These are phyloP conservation scores for Melipona bicolor DNA, from an alignment of 2,888 invertebrate genomes.

Conservation along the genomic window DNA sequence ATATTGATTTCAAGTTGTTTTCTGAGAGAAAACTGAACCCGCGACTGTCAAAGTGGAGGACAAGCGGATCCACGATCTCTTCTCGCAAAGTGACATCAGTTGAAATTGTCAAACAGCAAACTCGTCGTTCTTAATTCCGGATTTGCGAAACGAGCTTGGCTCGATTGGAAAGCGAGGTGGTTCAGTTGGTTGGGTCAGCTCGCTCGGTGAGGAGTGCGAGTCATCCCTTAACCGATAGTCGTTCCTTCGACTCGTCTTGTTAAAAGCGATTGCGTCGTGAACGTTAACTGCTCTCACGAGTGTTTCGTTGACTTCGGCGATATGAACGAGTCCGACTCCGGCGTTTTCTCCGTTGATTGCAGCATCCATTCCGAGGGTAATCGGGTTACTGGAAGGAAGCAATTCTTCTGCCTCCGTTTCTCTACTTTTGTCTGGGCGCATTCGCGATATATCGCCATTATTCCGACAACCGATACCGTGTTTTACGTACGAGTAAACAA, in stretches of 20 bases:
- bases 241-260: constrained; percentile 57
- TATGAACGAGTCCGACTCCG: constrained; percentile 4
- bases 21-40: no score
- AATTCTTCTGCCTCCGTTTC: constrained; percentile 49
- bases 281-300: constrained; percentile 72
- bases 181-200: no score
- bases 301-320: constrained; percentile 62
- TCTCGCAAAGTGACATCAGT: no score
- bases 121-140: no score
- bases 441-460: constrained; percentile 10
- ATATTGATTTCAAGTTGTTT: no score
- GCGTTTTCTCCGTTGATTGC: constrained; percentile 68
- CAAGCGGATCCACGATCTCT: no score
- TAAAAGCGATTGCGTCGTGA: constrained; percentile 76
- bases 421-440: constrained; percentile 37
- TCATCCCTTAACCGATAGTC: constrained; percentile 28
- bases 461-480: not conserved
- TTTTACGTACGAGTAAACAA: not conserved
- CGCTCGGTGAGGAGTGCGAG: constrained; percentile 1
- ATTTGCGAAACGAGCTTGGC: no score
- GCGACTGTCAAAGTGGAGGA: no score
- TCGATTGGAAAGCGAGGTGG: not conserved
- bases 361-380: constrained; percentile 71
- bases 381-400: constrained; percentile 68
- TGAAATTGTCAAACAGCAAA: no score